Percentiles rank a stretch among this genome's conserved stretches.
These are phyloP conservation scores for Virgularia gustaviana DNA, from an alignment of 92 coral and sea anemone species.

Conservation along the genomic window DNA sequence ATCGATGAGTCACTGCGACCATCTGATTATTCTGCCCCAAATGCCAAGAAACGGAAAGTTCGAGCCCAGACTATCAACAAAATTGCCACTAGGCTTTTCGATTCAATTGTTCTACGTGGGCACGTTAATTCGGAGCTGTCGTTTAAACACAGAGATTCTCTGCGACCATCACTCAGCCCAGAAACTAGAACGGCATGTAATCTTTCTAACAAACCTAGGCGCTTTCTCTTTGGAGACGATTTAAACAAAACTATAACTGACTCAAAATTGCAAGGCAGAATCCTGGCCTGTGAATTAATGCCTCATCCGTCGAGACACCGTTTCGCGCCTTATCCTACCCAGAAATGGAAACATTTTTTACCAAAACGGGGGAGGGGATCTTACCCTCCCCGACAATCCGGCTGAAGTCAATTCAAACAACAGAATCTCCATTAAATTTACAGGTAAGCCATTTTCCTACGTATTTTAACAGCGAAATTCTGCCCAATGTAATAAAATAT, in stretches of 20 bases:
- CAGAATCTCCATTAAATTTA: too few species aligned
- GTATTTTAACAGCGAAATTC: not conserved
- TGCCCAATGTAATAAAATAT: not conserved
- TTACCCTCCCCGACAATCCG: not conserved
- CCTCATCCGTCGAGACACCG: too few species aligned
- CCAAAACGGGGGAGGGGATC: not conserved
- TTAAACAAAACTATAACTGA: constrained; percentile 43
- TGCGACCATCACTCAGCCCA: not conserved
- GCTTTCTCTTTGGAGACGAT: not conserved
- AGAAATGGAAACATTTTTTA: not conserved
- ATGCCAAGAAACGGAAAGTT: too few species aligned
- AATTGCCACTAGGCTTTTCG: too few species aligned
- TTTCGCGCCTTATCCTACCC: not conserved
- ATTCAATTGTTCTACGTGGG: not conserved
- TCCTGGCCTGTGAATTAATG: too few species aligned
- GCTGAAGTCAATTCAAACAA: constrained; percentile 1
- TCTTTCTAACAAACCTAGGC: not conserved
- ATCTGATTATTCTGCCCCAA: too few species aligned
- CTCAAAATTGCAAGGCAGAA: too few species aligned
- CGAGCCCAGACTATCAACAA: too few species aligned
- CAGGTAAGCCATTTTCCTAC: constrained; percentile 3
- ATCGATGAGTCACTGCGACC: not conserved
- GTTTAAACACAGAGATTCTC: not conserved
- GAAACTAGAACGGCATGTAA: not conserved
- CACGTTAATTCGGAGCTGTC: not conserved